Evolutionary conservation across 2,113 vertebrate genomes (phyloP), one percentile per base, ranked within the genome.

Genomic region (Oceanodroma tethys): DNA sequence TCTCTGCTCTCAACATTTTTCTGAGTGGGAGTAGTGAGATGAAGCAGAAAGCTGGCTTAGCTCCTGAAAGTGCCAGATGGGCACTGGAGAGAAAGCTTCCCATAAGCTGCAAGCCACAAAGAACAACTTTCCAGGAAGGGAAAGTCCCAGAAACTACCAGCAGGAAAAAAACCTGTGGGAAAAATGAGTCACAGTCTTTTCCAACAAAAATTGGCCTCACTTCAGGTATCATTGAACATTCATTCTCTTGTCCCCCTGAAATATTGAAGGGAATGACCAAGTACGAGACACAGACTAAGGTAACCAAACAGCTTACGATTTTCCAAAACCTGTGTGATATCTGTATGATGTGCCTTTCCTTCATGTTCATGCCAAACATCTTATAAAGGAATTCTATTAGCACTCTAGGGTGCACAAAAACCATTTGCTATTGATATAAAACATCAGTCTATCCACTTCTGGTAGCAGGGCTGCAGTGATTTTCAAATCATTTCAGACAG

Each of bases 1-100:
- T 3, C 62, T 52, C 43, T 45, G 30, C 66, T 94, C 60, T 79
- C 67, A 80, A 86, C 92, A 76, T 55, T 91, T 66, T 55, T 47
- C 52, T 75, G 81, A 87, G 93, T 74, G 55, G 59, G 91, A 96
- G 65, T 55, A 74, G 42, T 30, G 68, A 79, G 68, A 66, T 0
- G 1, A 84, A 71, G 50, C 42, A 93, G 70, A 84, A 86, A 81
- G 50, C 52, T 96, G 83, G 62, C 80, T 95, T 53, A 55, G 75
- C 36, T 86, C 73, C 83, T 60, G 47, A 91, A 87, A 95, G 65
- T 45, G 56, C 76, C 93, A 97, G 91, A 86, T 97, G 91, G 91
- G 79, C 45, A 63, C 58, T 78, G 63, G 36, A 95, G 60, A 80
- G 63, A 88, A 88, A 81, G 27, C 29, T 67, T 89, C 40, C 73